phyloP scores from a whole-genome alignment of 2,888 invertebrate genomes.

The Tenthredo livida region DNA sequence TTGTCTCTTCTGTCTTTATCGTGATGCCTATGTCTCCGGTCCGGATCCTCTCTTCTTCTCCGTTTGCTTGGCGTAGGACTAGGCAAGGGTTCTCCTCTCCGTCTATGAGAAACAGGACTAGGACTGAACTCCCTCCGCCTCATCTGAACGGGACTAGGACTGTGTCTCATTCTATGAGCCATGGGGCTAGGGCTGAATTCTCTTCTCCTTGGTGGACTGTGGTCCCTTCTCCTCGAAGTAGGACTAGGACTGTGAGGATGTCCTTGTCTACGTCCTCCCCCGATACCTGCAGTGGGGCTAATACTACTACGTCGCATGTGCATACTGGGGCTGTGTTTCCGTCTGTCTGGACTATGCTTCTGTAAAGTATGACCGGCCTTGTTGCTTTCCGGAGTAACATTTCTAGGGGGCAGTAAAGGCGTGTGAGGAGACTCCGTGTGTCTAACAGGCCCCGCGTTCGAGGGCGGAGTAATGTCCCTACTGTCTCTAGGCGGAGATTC shows the following conservation, averaged over 20 bases:
- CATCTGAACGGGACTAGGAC: slow-evolving; percentile 68
- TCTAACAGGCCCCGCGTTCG: slow-evolving; percentile 61
- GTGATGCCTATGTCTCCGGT: slow-evolving; percentile 78
- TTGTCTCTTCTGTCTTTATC: slow-evolving; percentile 79
- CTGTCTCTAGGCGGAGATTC: slow-evolving; percentile 68
- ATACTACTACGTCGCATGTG: slow-evolving; percentile 64
- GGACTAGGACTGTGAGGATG: slow-evolving; percentile 75
- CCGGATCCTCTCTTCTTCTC: slow-evolving; percentile 76
- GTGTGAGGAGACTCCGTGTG: slow-evolving; percentile 85
- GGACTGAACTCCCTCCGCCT: slow-evolving; percentile 72
- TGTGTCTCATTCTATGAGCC: slow-evolving; percentile 69
- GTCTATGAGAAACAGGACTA: slow-evolving; percentile 69
- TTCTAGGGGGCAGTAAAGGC: slow-evolving; percentile 82
- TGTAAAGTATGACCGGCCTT: slow-evolving; percentile 25
- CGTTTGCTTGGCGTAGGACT: slow-evolving; percentile 75
- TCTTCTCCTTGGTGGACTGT: slow-evolving; percentile 68
- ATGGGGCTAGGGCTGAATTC: slow-evolving; percentile 70
- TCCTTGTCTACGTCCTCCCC: slow-evolving; percentile 67
- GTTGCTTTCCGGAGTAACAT: slow-evolving; percentile 67
- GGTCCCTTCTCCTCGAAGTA: slow-evolving; percentile 66
- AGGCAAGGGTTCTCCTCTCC: slow-evolving; percentile 67
- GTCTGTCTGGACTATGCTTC: slow-evolving; percentile 66
- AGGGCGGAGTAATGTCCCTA: slow-evolving; percentile 67
- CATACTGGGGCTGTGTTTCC: slow-evolving; percentile 66
- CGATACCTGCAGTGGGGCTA: slow-evolving; percentile 61